These are phyloP conservation scores for Acrossocheilus fasciatus DNA, from an alignment of 2,797 vertebrate genomes.

Conservation along the genomic window DNA sequence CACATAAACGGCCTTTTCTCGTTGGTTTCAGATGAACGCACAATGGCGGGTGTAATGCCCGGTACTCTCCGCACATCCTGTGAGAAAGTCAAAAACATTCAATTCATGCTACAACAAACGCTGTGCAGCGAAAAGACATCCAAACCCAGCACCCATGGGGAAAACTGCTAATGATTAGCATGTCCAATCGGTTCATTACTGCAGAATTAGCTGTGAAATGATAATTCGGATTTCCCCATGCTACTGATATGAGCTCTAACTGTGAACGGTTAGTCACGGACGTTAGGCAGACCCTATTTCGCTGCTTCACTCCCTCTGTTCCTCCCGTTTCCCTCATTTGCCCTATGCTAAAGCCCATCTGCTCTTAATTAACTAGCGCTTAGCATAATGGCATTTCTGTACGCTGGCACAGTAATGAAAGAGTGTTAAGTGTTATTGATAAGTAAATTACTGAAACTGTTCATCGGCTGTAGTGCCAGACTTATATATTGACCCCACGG, in stretches of 20 bases:
- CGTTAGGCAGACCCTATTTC: constrained; percentile 70
- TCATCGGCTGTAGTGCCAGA: constrained; percentile 56
- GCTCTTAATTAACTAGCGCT: constrained; percentile 71
- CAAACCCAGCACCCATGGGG: neutral
- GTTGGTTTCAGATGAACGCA: constrained; percentile 90
- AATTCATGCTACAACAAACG: neutral
- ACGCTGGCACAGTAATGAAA: constrained; percentile 65
- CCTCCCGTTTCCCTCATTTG: constrained; percentile 52
- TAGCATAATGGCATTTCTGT: constrained; percentile 66
- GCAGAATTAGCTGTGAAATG: constrained; percentile 76
- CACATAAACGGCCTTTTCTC: constrained; percentile 99
- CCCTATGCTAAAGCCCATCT: constrained; percentile 69
- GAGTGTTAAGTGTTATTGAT: constrained; percentile 67
- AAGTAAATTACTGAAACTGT: constrained; percentile 64
- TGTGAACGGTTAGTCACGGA: constrained; percentile 80
- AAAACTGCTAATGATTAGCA: constrained; percentile 14
- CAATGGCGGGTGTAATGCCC: constrained; percentile 90
- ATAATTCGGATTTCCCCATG: constrained; percentile 69
- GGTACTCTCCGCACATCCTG: constrained; percentile 94
- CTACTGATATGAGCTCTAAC: constrained; percentile 63
- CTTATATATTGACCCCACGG: constrained; percentile 59
- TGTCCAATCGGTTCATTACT: constrained; percentile 64
- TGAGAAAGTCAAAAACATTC: constrained; percentile 42
- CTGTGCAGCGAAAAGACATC: neutral
- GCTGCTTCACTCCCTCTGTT: constrained; percentile 42